Evolutionary conservation across 1,140 invertebrate genomes (phyloP), one percentile per base, ranked within the genome.

Genomic region (Ganaspis sp.): DNA sequence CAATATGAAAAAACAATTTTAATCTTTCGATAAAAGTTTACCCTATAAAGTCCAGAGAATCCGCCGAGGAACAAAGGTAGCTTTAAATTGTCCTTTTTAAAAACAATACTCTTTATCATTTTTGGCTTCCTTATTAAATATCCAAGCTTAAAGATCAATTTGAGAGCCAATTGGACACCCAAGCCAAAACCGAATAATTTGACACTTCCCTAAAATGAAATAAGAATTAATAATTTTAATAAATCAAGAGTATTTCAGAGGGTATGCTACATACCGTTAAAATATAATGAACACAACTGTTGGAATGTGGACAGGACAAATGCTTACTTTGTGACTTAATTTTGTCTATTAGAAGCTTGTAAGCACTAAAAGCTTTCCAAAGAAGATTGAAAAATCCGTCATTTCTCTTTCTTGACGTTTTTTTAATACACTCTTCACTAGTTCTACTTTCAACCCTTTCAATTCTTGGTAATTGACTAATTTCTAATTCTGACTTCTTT

Each of bases 1-100:
- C n/a, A n/a, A n/a, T n/a, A n/a, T n/a, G n/a, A n/a, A n/a, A n/a
- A n/a, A n/a, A n/a, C n/a, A n/a, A n/a, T n/a, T n/a, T n/a, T n/a
- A n/a, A n/a, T n/a, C n/a, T n/a, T n/a, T 38, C 37, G 9, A 5
- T 38, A 38, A 38, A 38, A 38, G 9, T 34, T 77, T 90, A 94
- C 94, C 87, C 93, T 93, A 83, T 93, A 95, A 19, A 94, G 77
- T 23, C 92, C 92, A 4, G 93, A 90, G 82, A 94, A 95, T 73
- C 93, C 92, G 70, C 93, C 94, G 81, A 95, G 89, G 83, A 94
- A 95, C 38, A 92, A 81, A 42, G 92, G 94, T 73, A 95, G 84
- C 81, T 93, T 92, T 9, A 95, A 84, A 70, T 92, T 94, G 73
- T 92, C 90, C 76, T 86, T 91, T 73, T 90, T 92, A 73, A 94